These are phyloP conservation scores for Notechis scutatus DNA, from an alignment of 2,113 vertebrate species.

Conservation along the genomic window DNA sequence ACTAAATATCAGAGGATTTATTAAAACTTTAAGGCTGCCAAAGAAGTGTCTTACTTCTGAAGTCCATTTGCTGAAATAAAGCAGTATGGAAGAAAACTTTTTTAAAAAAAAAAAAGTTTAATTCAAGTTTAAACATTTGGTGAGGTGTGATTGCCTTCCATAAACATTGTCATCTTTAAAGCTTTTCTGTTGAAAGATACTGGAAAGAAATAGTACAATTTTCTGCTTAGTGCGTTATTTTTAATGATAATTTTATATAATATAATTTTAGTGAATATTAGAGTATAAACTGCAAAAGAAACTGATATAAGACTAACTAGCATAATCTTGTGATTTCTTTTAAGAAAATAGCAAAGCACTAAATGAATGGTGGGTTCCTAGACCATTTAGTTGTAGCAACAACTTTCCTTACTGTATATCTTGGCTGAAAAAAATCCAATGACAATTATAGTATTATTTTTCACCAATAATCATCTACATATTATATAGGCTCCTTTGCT, in stretches of 20 bases:
- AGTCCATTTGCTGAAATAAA: neutral
- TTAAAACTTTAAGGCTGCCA: neutral
- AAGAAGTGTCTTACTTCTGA: neutral
- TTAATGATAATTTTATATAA: neutral
- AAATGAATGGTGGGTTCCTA: neutral
- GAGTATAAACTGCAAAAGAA: neutral
- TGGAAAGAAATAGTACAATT: neutral
- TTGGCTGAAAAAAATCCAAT: neutral
- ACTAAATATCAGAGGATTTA: neutral
- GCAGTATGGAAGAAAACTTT: neutral
- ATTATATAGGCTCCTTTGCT: neutral
- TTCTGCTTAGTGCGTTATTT: neutral
- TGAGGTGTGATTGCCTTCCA: neutral
- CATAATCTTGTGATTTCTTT: neutral
- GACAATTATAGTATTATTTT: neutral
- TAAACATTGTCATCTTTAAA: neutral
- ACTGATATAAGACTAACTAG: neutral
- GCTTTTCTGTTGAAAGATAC: neutral
- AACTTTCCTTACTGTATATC: neutral
- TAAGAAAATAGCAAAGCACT: neutral
- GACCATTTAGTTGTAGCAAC: neutral
- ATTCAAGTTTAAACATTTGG: neutral
- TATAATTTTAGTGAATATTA: neutral
- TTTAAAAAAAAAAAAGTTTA: neutral
- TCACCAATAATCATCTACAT: neutral